Base-by-base conservation (phyloP, 2,113 vertebrate genomes). In the Sus scrofa region DNA sequence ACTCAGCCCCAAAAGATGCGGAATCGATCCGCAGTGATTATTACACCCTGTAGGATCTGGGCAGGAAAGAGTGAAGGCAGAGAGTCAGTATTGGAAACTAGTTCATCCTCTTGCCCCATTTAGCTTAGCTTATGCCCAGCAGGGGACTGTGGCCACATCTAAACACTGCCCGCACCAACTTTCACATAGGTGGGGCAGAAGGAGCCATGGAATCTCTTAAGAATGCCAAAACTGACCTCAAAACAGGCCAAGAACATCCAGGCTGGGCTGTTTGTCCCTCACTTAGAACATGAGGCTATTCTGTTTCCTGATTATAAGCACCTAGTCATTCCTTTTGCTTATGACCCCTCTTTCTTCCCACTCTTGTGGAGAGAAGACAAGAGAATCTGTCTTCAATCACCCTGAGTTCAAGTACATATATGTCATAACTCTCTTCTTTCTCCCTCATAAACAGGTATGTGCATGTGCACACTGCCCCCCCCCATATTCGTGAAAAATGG, bases 11-110 rank as follows among this genome's bases (percentile, higher is more conserved):
- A 86, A 73, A 78, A 84, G 77, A 84, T 32, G n/a, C 1, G 37
- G 70, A 89, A 78, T 77, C 44, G 0, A 94, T 85, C 37, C 95
- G 71, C 54, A 52, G 85, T 90, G 60, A 84, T 92, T 84, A 92
- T 78, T 84, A 96, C 54, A 65, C 50, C 85, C 83, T 75, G 62
- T 10, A 92, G 82, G 77, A 91, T 30, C 63, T 6, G 24, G 56
- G n/a, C 82, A 95, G 58, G 22, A 54, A 60, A 84, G 52, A 91
- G 77, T 10, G 44, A 94, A 83, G 82, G 4, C 63, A 78, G 34
- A 96, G 27, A 89, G 65, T 39, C 63, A 30, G 5, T 37, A 44
- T 11, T 34, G 7, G n/a, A 93, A 94, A 62, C 26, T 14, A 83
- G 74, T 74, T 91, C 50, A 70, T 93, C 34, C 34, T 67, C 34